A percentile compares a stretch with the other conserved stretches of the same genome.
phyloP scores from a whole-genome alignment of 2,113 vertebrate species.

The Triplophysa rosa region DNA sequence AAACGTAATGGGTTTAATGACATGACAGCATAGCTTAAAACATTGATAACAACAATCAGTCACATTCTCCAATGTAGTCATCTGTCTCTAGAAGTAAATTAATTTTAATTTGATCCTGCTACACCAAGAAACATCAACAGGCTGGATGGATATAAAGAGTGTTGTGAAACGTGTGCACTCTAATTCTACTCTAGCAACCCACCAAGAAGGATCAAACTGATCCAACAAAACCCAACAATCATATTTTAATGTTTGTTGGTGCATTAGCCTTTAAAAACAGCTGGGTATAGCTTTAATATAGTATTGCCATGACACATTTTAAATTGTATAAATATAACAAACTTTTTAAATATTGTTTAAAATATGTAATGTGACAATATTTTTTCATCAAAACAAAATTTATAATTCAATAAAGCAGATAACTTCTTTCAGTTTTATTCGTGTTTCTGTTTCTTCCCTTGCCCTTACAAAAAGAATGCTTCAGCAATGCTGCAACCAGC shows the following conservation, averaged over 20 bases:
- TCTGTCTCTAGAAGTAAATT: not conserved
- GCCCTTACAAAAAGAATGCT: not conserved
- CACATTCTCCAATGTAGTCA: not conserved
- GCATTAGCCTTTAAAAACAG: not conserved
- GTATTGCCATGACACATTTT: not conserved
- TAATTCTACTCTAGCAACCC: too few relatives aligned
- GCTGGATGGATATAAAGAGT: too few relatives aligned
- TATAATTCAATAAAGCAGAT: not conserved
- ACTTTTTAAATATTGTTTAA: not conserved
- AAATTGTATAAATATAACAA: not conserved
- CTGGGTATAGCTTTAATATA: not conserved
- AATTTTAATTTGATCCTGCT: not conserved
- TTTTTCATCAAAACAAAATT: not conserved
- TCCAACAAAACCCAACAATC: too few relatives aligned
- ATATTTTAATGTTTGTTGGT: too few relatives aligned
- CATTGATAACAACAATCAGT: not conserved
- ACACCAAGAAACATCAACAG: too few relatives aligned
- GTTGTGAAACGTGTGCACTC: too few relatives aligned
- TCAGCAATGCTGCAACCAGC: not conserved
- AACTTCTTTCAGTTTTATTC: not conserved
- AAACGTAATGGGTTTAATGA: too few relatives aligned
- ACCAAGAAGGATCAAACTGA: too few relatives aligned
- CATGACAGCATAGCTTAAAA: not conserved
- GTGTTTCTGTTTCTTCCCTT: not conserved
- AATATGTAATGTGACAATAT: not conserved